A percentile compares a stretch with the other conserved stretches of the same genome.
phyloP scores from a whole-genome alignment of 1,140 invertebrate species.

The Leptinotarsa lineolata region DNA sequence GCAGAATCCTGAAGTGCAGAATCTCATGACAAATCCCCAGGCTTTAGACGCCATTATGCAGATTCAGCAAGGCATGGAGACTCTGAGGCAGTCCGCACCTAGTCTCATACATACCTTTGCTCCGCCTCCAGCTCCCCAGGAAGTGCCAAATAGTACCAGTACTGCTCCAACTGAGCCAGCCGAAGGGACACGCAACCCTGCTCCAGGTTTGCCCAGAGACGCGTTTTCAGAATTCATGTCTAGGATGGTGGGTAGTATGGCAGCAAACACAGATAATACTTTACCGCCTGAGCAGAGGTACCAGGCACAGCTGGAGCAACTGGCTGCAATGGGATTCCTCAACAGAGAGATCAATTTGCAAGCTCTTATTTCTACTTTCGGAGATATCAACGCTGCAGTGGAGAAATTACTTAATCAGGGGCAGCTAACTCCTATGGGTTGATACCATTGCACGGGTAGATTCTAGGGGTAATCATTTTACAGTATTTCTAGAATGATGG shows the following conservation, averaged over 20 bases:
- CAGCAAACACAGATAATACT: slow-evolving; percentile 61
- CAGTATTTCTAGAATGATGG: too few relatives aligned
- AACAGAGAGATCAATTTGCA: slow-evolving; percentile 98
- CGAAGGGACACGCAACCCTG: slow-evolving; percentile 42
- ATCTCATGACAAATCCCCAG: slow-evolving; percentile 88
- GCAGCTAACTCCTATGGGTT: slow-evolving; percentile 72
- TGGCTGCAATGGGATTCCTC: slow-evolving; percentile 96
- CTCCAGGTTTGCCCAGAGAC: slow-evolving; percentile 50
- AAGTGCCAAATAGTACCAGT: slow-evolving; percentile 51
- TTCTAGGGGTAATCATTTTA: too few relatives aligned
- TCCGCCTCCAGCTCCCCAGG: slow-evolving; percentile 44
- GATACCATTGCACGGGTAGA: background rate
- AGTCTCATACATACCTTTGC: slow-evolving; percentile 60
- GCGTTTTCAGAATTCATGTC: slow-evolving; percentile 78
- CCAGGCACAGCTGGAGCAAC: slow-evolving; percentile 92
- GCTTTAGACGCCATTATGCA: slow-evolving; percentile 93
- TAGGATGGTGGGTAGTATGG: slow-evolving; percentile 80
- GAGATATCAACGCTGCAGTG: slow-evolving; percentile 96
- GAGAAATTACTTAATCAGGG: slow-evolving; percentile 85
- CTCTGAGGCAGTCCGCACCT: slow-evolving; percentile 85
- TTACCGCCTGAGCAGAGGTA: slow-evolving; percentile 95
- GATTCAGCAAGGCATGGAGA: slow-evolving; percentile 94
- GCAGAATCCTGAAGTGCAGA: slow-evolving; percentile 92
- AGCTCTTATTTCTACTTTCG: slow-evolving; percentile 94
- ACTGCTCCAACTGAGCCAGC: slow-evolving; percentile 57